Conservation (phyloP, 2,888 invertebrate species). For the Branchellion lobata region DNA sequence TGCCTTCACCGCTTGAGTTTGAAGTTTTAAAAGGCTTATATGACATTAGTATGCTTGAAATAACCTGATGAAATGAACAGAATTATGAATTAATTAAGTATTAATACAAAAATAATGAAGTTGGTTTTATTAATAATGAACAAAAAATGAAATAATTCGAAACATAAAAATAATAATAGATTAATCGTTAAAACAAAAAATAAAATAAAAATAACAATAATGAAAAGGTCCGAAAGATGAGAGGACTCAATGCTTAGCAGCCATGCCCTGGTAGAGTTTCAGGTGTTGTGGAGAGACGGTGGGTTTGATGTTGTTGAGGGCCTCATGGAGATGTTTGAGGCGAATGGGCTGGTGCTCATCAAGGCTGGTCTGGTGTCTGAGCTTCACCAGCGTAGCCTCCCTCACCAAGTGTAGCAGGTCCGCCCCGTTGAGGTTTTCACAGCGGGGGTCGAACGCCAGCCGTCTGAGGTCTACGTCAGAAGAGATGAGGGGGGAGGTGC, state of each 20-base stretch:
- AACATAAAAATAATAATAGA: too few relatives aligned
- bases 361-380: not conserved
- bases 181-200: too few relatives aligned
- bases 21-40: too few relatives aligned
- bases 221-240: too few relatives aligned
- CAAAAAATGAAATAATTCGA: too few relatives aligned
- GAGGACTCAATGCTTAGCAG: not conserved
- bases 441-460: not conserved
- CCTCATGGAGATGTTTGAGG: not conserved
- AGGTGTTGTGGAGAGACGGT: slow-evolving; percentile 11
- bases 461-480: not conserved
- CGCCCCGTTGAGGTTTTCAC: slow-evolving; percentile 31
- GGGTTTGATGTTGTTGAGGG: not conserved
- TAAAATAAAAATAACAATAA: too few relatives aligned
- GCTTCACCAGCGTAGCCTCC: not conserved
- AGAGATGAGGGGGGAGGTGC: not conserved
- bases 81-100: too few relatives aligned
- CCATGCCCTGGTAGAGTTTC: slow-evolving; percentile 13
- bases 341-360: not conserved
- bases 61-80: too few relatives aligned
- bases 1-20: too few relatives aligned
- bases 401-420: slow-evolving; percentile 12
- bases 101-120: too few relatives aligned
- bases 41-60: too few relatives aligned
- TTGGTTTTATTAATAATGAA: too few relatives aligned